A percentile compares a stretch with the other conserved stretches of the same genome.
These are phyloP conservation scores for Zaprionus davidi DNA, from an alignment of 1,140 invertebrate species.

Conservation along the genomic window DNA sequence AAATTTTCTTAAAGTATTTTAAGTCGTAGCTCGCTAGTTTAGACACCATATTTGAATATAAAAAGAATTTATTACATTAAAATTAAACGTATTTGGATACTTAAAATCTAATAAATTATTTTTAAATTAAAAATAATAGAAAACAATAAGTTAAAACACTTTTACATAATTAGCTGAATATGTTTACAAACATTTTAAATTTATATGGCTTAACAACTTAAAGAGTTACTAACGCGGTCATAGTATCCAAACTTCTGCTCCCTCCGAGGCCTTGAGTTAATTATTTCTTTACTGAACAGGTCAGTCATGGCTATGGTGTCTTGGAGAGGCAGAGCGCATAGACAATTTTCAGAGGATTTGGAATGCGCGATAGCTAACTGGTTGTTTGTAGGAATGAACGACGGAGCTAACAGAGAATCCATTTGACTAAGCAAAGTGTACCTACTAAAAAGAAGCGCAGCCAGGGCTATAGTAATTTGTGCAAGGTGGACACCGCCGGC, in stretches of 20 bases:
- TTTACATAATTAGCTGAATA: constrained; percentile 38
- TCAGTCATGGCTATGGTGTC: constrained; percentile 43
- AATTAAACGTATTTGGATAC: not conserved
- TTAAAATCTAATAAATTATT: constrained; percentile 34
- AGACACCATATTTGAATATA: constrained; percentile 54
- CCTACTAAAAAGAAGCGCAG: constrained; percentile 25
- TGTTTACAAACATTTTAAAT: constrained; percentile 36
- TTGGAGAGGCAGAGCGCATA: constrained; percentile 51
- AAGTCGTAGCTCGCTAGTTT: constrained; percentile 66
- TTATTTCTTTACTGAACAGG: constrained; percentile 47
- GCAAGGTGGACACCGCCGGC: constrained; percentile 48
- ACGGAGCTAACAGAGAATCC: constrained; percentile 30
- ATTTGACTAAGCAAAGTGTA: constrained; percentile 38
- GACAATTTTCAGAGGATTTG: constrained; percentile 30
- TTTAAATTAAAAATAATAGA: constrained; percentile 6
- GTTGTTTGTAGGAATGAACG: constrained; percentile 22
- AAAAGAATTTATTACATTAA: constrained; percentile 8
- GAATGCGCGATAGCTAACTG: constrained; percentile 36
- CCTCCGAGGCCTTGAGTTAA: constrained; percentile 34
- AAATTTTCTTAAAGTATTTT: constrained; percentile 66
- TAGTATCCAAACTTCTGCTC: constrained; percentile 10
- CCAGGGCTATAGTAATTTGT: constrained; percentile 44
- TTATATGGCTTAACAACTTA: constrained; percentile 43
- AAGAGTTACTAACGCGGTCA: constrained; percentile 51
- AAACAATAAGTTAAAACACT: not conserved